These are phyloP conservation scores for Leptarthrus brevirostris DNA, from an alignment of 2,888 invertebrate genomes.

Conservation along the genomic window DNA sequence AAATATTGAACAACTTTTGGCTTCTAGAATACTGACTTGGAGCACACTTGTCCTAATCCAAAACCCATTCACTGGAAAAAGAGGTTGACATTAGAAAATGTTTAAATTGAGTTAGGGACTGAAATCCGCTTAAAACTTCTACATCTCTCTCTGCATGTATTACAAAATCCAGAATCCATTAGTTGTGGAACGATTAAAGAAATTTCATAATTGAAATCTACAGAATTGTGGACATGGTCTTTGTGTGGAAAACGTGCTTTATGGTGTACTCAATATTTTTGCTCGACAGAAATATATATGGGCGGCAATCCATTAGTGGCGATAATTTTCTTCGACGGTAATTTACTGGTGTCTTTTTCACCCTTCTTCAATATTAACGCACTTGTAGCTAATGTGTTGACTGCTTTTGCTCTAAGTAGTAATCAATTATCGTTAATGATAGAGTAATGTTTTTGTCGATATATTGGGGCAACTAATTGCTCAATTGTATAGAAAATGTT, in stretches of 20 bases:
- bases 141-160: no score
- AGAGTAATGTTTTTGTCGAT: neutral
- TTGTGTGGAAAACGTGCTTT: no score
- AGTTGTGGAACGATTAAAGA: no score
- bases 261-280: neutral
- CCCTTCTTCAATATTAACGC: neutral
- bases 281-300: neutral
- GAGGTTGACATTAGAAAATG: no score
- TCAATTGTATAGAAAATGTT: no score
- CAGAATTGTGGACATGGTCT: no score
- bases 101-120: no score
- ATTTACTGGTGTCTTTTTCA: no score
- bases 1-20: neutral
- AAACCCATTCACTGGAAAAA: neutral
- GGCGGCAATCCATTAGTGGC: neutral
- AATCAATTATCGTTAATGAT: constrained; percentile 1
- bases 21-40: neutral
- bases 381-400: neutral
- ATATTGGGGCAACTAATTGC: no score
- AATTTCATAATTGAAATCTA: no score
- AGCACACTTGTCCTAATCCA: neutral
- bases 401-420: neutral
- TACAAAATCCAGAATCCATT: no score
- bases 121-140: no score
- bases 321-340: neutral